Conservation (phyloP, 2,888 invertebrate species). For the Amaurobius ferox region DNA sequence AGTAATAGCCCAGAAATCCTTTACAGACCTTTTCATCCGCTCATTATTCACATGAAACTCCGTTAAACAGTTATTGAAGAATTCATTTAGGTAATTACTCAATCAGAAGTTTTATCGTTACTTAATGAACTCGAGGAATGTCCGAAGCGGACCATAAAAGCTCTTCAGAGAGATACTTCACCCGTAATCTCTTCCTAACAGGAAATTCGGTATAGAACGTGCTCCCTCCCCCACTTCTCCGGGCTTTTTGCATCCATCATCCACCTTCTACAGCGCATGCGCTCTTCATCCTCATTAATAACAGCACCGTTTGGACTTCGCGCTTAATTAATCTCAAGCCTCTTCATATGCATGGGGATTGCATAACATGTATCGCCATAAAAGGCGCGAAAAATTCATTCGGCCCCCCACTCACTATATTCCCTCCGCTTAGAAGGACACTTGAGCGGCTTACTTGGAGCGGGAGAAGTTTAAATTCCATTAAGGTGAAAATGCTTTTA, state of each 20-base stretch:
- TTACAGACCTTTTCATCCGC: too few species aligned
- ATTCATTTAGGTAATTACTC: slow-evolving; percentile 11
- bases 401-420: neutral
- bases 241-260: slow-evolving; percentile 12
- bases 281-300: slow-evolving; percentile 51
- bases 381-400: slow-evolving; percentile 45
- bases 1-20: too few species aligned
- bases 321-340: slow-evolving; percentile 59
- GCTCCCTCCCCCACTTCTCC: neutral
- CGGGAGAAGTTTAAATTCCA: slow-evolving; percentile 66
- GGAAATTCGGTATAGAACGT: neutral
- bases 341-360: neutral
- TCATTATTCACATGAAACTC: neutral
- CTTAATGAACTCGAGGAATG: neutral
- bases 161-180: neutral
- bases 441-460: slow-evolving; percentile 44
- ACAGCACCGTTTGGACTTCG: slow-evolving; percentile 62
- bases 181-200: slow-evolving; percentile 6
- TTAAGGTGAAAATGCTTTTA: slow-evolving; percentile 70
- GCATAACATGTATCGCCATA: neutral
- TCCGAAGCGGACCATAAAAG: slow-evolving; percentile 1
- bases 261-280: neutral
- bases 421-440: slow-evolving; percentile 23
- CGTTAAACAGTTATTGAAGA: neutral
- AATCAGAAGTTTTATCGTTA: neutral